Conservation (phyloP, 2,113 vertebrate species). For the Oxyura jamaicensis region DNA sequence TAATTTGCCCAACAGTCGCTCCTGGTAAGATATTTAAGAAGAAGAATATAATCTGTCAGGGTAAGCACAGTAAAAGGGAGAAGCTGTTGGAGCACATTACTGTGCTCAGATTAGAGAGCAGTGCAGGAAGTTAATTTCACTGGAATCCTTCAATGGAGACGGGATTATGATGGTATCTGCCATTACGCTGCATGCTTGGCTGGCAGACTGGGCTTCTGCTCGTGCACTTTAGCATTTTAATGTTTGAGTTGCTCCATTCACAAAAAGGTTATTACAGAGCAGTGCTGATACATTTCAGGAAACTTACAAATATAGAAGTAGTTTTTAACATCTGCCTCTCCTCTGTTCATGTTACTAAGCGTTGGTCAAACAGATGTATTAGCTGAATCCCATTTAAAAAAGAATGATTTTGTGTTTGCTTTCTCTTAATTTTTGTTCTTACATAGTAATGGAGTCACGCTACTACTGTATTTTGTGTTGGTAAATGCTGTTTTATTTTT, state of each 20-base stretch:
- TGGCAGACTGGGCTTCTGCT: neutral
- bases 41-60: neutral
- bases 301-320: constrained; percentile 4
- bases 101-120: neutral
- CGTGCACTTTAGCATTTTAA: neutral
- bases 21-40: neutral
- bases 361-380: neutral
- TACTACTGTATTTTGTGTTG: neutral
- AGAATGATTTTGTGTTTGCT: neutral
- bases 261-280: constrained; percentile 7
- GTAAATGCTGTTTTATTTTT: neutral
- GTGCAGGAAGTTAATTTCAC: neutral
- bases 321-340: neutral
- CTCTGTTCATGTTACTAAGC: neutral
- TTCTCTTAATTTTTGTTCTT: neutral
- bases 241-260: neutral
- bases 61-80: neutral
- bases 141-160: neutral
- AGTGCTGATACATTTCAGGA: neutral
- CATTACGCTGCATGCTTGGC: neutral
- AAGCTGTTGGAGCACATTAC: neutral
- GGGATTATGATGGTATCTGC: neutral
- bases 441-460: neutral
- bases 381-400: neutral
- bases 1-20: neutral